A percentile compares a stretch with the other conserved stretches of the same genome.
Conservation (phyloP, 2,888 invertebrate species). For the Lasioglossum villosulum region DNA sequence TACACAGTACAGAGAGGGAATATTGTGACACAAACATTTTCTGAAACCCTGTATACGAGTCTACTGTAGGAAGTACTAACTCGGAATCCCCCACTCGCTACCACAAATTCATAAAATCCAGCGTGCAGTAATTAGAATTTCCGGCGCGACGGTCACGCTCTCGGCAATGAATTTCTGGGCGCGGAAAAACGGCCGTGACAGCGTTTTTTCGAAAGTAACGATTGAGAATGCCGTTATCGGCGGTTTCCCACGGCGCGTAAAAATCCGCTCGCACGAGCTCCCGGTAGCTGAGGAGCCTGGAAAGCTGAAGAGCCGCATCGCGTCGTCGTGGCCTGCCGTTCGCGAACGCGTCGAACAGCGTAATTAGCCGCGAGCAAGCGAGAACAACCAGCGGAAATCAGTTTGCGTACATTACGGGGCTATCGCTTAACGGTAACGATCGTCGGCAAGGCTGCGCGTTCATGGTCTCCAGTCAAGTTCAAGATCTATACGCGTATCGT, state of each 20-base stretch:
- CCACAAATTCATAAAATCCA: not conserved
- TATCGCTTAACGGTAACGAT: constrained; percentile 69
- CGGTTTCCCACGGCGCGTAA: constrained; percentile 51
- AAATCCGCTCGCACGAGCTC: not conserved
- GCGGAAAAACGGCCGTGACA: constrained; percentile 7
- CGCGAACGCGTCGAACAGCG: constrained; percentile 24
- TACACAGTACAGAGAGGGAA: too few relatives aligned
- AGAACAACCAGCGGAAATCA: constrained; percentile 34
- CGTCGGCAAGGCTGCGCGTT: constrained; percentile 59
- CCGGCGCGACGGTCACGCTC: not conserved
- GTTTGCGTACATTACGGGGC: constrained; percentile 56
- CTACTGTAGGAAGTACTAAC: too few relatives aligned
- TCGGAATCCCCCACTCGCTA: not conserved
- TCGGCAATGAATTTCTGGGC: not conserved
- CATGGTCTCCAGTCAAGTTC: constrained; percentile 63
- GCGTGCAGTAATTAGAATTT: not conserved
- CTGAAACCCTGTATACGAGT: too few relatives aligned
- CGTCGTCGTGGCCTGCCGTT: not conserved
- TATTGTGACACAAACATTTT: too few relatives aligned
- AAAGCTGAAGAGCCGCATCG: not conserved
- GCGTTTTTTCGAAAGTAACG: constrained; percentile 13
- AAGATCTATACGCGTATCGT: constrained; percentile 53
- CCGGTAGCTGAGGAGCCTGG: not conserved
- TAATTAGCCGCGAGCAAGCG: constrained; percentile 54
- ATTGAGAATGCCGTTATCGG: constrained; percentile 50